Percentiles rank a stretch among this genome's conserved stretches.
Conservation (phyloP, 2,888 invertebrate genomes). For the Agonopterix alstromeriana region DNA sequence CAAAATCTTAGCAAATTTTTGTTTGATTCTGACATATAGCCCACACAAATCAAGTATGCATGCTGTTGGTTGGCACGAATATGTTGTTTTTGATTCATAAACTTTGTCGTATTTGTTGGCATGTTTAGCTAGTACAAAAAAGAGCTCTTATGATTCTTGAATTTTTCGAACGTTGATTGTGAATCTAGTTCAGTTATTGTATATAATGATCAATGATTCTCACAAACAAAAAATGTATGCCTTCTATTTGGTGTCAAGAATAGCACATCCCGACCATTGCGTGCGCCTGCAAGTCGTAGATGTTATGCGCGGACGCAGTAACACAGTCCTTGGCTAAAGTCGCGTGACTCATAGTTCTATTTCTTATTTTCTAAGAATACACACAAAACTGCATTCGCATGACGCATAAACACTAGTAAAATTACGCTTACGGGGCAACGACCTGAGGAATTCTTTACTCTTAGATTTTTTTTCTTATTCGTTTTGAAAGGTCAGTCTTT, state of each 20-base stretch:
- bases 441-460: conserved; percentile 42
- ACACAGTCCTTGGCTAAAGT: conserved; percentile 55
- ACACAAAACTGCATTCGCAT: conserved; percentile 65
- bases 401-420: conserved; percentile 49
- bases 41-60: too few species aligned
- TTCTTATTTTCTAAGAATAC: conserved; percentile 71
- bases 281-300: conserved; percentile 18
- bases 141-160: too few species aligned
- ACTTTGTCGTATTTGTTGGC: too few species aligned
- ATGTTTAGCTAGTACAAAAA: too few species aligned
- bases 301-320: conserved; percentile 22
- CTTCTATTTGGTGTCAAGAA: conserved; percentile 27
- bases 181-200: too few species aligned
- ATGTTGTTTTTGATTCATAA: too few species aligned
- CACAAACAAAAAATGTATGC: conserved; percentile 1
- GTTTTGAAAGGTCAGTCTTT: too few species aligned
- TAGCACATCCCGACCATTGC: conserved; percentile 23
- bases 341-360: conserved; percentile 62
- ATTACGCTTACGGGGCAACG: conserved; percentile 46
- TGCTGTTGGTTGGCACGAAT: too few species aligned
- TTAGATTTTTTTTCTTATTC: conserved; percentile 9
- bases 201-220: too few species aligned
- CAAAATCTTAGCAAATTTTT: too few species aligned
- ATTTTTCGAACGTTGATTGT: too few species aligned
- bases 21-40: too few species aligned